A percentile compares a stretch with the other conserved stretches of the same genome.
These are phyloP conservation scores for Antennarius striatus DNA, from an alignment of 2,113 vertebrate genomes.

Conservation along the genomic window DNA sequence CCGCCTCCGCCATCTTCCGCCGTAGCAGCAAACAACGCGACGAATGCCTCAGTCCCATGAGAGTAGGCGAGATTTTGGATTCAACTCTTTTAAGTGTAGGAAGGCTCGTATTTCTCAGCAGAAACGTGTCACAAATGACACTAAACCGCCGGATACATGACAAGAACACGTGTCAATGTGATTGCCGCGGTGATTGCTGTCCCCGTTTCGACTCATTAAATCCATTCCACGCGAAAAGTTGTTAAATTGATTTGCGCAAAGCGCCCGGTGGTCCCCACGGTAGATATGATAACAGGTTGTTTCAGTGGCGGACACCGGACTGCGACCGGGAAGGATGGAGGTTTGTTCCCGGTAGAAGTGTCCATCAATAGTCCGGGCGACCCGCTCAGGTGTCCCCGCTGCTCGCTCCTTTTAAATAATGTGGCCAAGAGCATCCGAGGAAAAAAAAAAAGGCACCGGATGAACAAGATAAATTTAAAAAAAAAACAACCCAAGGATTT, in stretches of 20 bases:
- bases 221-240: constrained; percentile 52
- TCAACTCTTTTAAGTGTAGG: constrained; percentile 53
- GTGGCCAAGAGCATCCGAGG: neutral
- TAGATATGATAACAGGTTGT: constrained; percentile 37
- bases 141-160: neutral
- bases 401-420: constrained; percentile 3
- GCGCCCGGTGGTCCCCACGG: constrained; percentile 43
- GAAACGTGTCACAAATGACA: constrained; percentile 20
- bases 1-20: constrained; percentile 98
- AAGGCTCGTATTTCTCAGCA: neutral
- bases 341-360: constrained; percentile 46
- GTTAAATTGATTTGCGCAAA: constrained; percentile 1
- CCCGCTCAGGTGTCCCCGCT: constrained; percentile 20
- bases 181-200: constrained; percentile 9
- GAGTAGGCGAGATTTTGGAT: constrained; percentile 82
- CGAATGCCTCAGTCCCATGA: constrained; percentile 98
- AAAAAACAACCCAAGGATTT: constrained; percentile 1
- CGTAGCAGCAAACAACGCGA: constrained; percentile 97
- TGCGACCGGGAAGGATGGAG: constrained; percentile 28
- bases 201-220: constrained; percentile 4
- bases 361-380: constrained; percentile 4
- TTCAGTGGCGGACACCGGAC: constrained; percentile 23
- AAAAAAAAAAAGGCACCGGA: constrained; percentile 5
- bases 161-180: neutral
- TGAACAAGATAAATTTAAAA: neutral